Percentiles rank a stretch among this genome's conserved stretches.
Conservation (phyloP, 1,140 invertebrate genomes). For the Pogonognathellus flavescens region DNA sequence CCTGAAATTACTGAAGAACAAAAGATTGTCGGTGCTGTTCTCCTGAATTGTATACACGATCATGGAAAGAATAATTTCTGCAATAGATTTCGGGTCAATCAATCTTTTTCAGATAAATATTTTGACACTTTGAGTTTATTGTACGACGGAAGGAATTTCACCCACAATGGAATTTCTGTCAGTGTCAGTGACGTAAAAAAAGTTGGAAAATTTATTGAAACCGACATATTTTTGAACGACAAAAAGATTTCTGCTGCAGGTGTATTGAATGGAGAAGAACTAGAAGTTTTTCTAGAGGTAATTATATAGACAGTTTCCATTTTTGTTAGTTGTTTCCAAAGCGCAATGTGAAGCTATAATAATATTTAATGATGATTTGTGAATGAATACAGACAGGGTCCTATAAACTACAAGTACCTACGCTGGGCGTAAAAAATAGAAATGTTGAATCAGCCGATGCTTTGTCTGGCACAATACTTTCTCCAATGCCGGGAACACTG, state of each 20-base stretch:
- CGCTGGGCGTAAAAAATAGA: conserved; percentile 69
- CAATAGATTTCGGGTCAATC: conserved; percentile 60
- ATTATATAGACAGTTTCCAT: not conserved
- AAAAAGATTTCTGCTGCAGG: conserved; percentile 56
- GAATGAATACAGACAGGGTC: conserved; percentile 72
- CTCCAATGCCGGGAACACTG: conserved; percentile 96
- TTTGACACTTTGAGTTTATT: not conserved
- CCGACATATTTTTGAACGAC: conserved; percentile 56
- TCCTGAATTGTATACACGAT: conserved; percentile 62
- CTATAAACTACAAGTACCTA: conserved; percentile 71
- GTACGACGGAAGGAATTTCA: conserved; percentile 31
- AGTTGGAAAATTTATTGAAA: conserved; percentile 57
- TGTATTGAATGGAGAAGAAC: conserved; percentile 53
- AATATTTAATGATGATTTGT: too few relatives aligned
- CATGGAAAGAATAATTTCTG: conserved; percentile 53
- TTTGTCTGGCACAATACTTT: conserved; percentile 75
- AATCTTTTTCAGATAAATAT: conserved; percentile 55
- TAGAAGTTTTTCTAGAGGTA: conserved; percentile 64
- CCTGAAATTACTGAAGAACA: conserved; percentile 68
- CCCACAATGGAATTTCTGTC: not conserved
- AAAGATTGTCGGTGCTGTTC: conserved; percentile 55
- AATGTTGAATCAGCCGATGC: conserved; percentile 67
- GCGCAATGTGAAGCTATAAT: too few relatives aligned
- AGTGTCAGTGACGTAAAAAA: conserved; percentile 32
- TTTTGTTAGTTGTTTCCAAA: not conserved